These are phyloP conservation scores for Penaeus japonicus DNA, from an alignment of 1,140 invertebrate genomes.

Conservation along the genomic window DNA sequence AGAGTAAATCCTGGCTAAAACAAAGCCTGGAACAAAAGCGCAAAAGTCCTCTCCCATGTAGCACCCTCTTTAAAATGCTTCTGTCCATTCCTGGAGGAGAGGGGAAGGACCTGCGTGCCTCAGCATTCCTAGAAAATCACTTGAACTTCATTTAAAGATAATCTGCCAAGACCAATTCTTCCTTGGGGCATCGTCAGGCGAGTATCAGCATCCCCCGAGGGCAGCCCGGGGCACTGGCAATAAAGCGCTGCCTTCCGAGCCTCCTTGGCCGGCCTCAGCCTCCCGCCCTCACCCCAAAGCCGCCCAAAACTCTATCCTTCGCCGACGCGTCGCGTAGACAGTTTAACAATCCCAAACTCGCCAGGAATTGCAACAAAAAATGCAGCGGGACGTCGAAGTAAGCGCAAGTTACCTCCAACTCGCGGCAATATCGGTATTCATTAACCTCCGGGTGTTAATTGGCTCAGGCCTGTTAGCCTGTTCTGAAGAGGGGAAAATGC, in stretches of 20 bases:
- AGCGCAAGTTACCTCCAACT: conserved; percentile 51
- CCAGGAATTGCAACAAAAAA: conserved; percentile 45
- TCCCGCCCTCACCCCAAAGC: background rate
- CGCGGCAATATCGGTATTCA: conserved; percentile 54
- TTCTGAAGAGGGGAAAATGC: conserved; percentile 42
- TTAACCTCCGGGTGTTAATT: conserved; percentile 51
- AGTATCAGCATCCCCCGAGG: too few species aligned
- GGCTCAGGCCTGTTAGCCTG: conserved; percentile 3
- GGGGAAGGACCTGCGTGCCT: too few species aligned
- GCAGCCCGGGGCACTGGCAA: background rate
- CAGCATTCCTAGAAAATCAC: too few species aligned
- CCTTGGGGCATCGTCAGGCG: too few species aligned
- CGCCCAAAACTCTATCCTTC: conserved; percentile 11
- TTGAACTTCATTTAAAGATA: too few species aligned
- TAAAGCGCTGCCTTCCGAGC: background rate
- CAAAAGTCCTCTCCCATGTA: too few species aligned
- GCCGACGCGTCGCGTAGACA: conserved; percentile 38
- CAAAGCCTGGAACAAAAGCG: too few species aligned
- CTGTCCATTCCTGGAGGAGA: too few species aligned
- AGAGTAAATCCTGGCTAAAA: too few species aligned
- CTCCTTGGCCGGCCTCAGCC: background rate
- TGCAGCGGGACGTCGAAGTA: conserved; percentile 50
- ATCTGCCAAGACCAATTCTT: too few species aligned
- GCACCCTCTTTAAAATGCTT: too few species aligned
- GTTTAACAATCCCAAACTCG: conserved; percentile 51